Conservation (phyloP, 2,113 vertebrate species). For the Rattus rattus region DNA sequence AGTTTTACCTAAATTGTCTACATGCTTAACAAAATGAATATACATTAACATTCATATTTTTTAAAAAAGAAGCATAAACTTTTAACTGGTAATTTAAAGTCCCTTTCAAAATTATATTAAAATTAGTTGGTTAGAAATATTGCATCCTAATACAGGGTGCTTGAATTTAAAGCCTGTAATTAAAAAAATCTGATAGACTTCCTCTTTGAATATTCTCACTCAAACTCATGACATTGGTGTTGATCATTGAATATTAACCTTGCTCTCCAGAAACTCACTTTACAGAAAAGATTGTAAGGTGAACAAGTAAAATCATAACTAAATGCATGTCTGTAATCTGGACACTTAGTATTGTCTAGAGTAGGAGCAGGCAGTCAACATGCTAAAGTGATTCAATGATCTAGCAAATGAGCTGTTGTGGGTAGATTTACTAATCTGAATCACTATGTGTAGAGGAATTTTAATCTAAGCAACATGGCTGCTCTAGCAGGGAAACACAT, state of each 20-base stretch:
- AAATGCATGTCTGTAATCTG: constrained; percentile 18
- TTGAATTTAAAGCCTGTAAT: background rate
- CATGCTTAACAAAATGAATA: background rate
- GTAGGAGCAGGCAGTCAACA: constrained; percentile 1
- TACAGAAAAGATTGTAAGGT: background rate
- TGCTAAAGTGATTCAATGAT: background rate
- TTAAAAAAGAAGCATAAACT: background rate
- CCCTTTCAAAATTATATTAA: background rate
- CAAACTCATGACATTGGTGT: background rate
- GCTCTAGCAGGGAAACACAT: too few species aligned
- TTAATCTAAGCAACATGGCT: too few species aligned
- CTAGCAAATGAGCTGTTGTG: background rate
- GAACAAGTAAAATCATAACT: constrained; percentile 14
- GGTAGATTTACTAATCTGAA: background rate
- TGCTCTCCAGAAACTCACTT: background rate
- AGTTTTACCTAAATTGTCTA: background rate
- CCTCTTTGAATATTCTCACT: background rate
- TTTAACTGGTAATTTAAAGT: background rate
- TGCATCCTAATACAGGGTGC: background rate
- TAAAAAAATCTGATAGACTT: background rate
- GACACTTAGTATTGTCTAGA: constrained; percentile 16
- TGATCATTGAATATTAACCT: background rate
- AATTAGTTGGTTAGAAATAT: background rate
- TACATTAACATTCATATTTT: background rate
- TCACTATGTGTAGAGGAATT: background rate